Percentiles rank a stretch among this genome's conserved stretches.
phyloP scores from a whole-genome alignment of 2,888 invertebrate genomes.

The Iselma pallidipennis region DNA sequence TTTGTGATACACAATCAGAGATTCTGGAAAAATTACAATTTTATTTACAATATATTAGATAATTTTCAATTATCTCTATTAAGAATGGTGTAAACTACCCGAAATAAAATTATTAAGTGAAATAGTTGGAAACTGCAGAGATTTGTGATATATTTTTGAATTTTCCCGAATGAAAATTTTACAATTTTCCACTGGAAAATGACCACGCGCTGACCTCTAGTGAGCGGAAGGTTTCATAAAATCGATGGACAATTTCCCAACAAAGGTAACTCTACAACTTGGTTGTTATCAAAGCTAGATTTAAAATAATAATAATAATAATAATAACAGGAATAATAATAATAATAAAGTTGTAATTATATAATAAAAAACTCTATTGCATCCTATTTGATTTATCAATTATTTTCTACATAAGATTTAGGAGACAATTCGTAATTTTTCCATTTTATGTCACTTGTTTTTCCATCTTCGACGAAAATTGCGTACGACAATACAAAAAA shows the following conservation, averaged over 20 bases:
- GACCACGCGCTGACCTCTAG: slow-evolving; percentile 8
- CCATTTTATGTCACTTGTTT: too few relatives aligned
- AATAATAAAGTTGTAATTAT: too few relatives aligned
- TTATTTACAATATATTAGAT: too few relatives aligned
- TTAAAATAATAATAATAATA: not conserved
- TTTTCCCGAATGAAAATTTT: not conserved
- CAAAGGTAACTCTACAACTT: not conserved
- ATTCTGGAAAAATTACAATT: not conserved
- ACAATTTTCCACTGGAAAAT: slow-evolving; percentile 4
- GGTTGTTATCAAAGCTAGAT: not conserved
- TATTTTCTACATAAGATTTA: too few relatives aligned
- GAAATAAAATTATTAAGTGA: not conserved
- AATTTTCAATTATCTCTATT: too few relatives aligned
- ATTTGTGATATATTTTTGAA: not conserved
- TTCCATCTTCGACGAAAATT: too few relatives aligned
- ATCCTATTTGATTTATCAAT: too few relatives aligned
- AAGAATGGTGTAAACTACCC: not conserved
- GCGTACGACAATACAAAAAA: too few relatives aligned
- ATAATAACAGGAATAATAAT: too few relatives aligned
- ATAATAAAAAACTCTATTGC: too few relatives aligned
- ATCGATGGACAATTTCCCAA: not conserved
- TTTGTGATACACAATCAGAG: not conserved
- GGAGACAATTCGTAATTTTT: too few relatives aligned
- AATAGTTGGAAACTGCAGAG: not conserved
- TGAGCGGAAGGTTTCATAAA: not conserved